A percentile compares a stretch with the other conserved stretches of the same genome.
These are phyloP conservation scores for Cantharis rufa DNA, from an alignment of 2,888 invertebrate species.

Conservation along the genomic window DNA sequence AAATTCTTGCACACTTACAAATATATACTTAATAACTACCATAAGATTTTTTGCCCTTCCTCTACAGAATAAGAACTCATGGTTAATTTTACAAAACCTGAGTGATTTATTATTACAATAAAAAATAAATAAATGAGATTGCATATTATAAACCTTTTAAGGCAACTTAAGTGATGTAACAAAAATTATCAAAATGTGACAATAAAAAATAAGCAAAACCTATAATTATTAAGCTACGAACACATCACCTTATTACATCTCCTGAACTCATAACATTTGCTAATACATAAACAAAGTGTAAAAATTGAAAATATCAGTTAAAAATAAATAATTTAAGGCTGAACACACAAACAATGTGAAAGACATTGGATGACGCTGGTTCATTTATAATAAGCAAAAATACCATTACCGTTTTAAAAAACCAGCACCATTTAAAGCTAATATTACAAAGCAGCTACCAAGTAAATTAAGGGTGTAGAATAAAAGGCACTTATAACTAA, in stretches of 20 bases:
- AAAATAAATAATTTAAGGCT: not conserved
- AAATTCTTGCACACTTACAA: not conserved
- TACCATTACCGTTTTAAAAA: not conserved
- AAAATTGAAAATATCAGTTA: not conserved
- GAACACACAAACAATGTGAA: not conserved
- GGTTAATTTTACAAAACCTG: not conserved
- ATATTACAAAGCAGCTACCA: not conserved
- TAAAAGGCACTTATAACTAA: not conserved
- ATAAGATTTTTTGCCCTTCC: not conserved
- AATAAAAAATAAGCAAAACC: not conserved
- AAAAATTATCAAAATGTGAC: not conserved
- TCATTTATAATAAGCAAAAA: not conserved
- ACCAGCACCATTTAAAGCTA: not conserved
- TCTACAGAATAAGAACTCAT: not conserved
- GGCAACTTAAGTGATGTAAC: not conserved
- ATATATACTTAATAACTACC: not conserved
- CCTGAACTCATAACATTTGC: not conserved
- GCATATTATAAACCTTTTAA: not conserved
- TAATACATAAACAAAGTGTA: not conserved
- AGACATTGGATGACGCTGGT: not conserved
- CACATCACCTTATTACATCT: not conserved
- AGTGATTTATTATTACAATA: not conserved
- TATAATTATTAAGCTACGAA: not conserved
- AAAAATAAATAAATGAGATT: not conserved
- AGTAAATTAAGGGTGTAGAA: not conserved